Evolutionary conservation across 37 sponge, comb jelly and placozoan genomes (phyloP).

Genomic region (Dysidea cf. avara): DNA sequence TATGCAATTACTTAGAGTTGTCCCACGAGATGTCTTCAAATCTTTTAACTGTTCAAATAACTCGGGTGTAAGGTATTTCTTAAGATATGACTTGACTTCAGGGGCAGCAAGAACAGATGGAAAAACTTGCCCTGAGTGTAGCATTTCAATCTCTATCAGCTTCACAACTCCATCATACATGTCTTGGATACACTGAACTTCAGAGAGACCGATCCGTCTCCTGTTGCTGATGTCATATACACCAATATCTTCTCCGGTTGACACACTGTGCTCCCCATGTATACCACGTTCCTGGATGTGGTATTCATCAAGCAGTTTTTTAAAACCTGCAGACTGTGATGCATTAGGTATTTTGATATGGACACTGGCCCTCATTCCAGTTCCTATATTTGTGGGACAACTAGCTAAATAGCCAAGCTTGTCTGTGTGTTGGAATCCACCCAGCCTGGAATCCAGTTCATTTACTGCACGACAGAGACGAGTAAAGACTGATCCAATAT

Average conservation of each 20-base stretch:
- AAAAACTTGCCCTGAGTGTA: background rate
- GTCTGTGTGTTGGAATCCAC: conserved; percentile 72
- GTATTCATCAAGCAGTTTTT: conserved; percentile 52
- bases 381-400: conserved; percentile 92
- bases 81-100: conserved; percentile 33
- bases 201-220: conserved; percentile 74
- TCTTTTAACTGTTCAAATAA: conserved; percentile 30
- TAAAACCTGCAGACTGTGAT: conserved; percentile 34
- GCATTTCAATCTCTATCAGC: conserved; percentile 73
- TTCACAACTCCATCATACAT: conserved; percentile 84
- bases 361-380: conserved; percentile 78
- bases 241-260: conserved; percentile 29
- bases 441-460: conserved; percentile 54
- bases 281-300: conserved; percentile 83
- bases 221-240: conserved; percentile 83
- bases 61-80: conserved; percentile 33
- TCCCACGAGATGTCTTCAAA: conserved; percentile 40
- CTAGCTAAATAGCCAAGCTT: conserved; percentile 83
- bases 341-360: conserved; percentile 75
- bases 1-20: conserved; percentile 43
- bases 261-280: conserved; percentile 59
- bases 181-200: conserved; percentile 82
- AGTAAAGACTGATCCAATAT: conserved; percentile 72
- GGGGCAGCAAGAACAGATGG: conserved; percentile 17
- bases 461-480: conserved; percentile 47